Conservation (phyloP, 53 echinoderm and acorn worm species). For the Patiria pectinifera region DNA sequence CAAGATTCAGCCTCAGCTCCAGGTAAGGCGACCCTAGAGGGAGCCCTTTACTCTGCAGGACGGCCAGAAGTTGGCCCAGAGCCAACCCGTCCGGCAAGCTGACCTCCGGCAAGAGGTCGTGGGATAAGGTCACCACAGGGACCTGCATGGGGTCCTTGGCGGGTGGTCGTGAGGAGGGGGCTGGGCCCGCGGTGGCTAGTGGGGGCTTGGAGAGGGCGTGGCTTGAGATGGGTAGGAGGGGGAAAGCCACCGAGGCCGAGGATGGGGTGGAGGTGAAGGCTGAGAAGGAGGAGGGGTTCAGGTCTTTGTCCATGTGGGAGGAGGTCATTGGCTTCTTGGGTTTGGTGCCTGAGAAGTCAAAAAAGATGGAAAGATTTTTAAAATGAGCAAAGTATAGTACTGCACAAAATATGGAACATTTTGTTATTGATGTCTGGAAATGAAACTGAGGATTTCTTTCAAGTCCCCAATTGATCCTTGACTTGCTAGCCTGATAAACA, state of each 20-base stretch:
- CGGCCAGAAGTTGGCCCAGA: slow-evolving; percentile 80
- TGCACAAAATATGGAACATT: too few species aligned
- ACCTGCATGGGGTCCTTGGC: slow-evolving; percentile 71
- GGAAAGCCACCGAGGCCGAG: slow-evolving; percentile 6
- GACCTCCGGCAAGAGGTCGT: slow-evolving; percentile 74
- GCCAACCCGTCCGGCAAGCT: slow-evolving; percentile 80
- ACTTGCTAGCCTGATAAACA: too few species aligned
- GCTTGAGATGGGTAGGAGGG: slow-evolving; percentile 52
- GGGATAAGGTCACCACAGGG: slow-evolving; percentile 78
- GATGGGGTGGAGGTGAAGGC: slow-evolving; percentile 47
- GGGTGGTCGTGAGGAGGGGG: neutral
- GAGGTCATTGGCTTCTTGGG: slow-evolving; percentile 55
- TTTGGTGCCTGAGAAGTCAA: slow-evolving; percentile 45
- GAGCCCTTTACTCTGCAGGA: slow-evolving; percentile 82
- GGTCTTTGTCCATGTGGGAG: slow-evolving; percentile 48
- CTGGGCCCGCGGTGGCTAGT: neutral
- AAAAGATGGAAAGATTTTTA: neutral
- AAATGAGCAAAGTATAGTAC: too few species aligned
- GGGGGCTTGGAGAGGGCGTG: slow-evolving; percentile 28
- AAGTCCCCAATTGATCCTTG: too few species aligned
- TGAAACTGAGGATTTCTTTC: too few species aligned
- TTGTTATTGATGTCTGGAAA: too few species aligned
- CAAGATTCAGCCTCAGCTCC: slow-evolving; percentile 80
- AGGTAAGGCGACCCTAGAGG: slow-evolving; percentile 79
- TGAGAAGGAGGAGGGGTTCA: slow-evolving; percentile 38